Base-by-base conservation (phyloP, 2,888 invertebrate species). In the Dryobotodes eremita region DNA sequence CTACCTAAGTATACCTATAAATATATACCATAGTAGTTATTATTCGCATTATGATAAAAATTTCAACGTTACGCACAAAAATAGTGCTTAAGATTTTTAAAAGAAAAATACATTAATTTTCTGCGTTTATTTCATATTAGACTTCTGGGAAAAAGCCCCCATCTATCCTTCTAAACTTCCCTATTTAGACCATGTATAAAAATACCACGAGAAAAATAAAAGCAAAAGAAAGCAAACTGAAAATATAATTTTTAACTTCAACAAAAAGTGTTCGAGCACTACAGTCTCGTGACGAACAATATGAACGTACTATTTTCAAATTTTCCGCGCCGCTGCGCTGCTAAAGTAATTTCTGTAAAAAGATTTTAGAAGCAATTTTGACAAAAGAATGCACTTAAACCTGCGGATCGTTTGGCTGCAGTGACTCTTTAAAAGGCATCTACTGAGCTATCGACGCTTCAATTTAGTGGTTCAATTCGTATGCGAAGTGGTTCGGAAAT, bases 361-460 rank as follows among this genome's bases (percentile, higher is more conserved):
- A 88, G 85, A 88, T 90, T 91, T 90, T 86, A 89, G 88, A 88
- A 87, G 89, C 89, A 89, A 89, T 91, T 90, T 87, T 87, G 87
- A 91, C 92, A 89, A 77, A 87, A 90, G 88, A 92, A 92, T 93
- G 92, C 92, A 92, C 91, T 93, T 91, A 90, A 90, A 89, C 88
- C 88, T 83, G 84, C 83, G 79, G 75, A 77, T 82, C 68, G 77
- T 74, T 77, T 84, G 81, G 84, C 31, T 74, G 65, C 84, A 91
- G 89, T 88, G 88, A 92, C 84, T 91, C 89, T 91, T 90, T 88
- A 84, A 87, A 88, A 88, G 86, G 79, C 84, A 83, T 87, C 85
- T 80, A 65, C 82, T 80, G 68, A 77, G 83, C 89, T 89, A 89
- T 90, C 80, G 78, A 82, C 75, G 82, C 74, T 77, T 62, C 57